phyloP scores from a whole-genome alignment of 2,888 invertebrate species.

The Tiphia femorata region DNA sequence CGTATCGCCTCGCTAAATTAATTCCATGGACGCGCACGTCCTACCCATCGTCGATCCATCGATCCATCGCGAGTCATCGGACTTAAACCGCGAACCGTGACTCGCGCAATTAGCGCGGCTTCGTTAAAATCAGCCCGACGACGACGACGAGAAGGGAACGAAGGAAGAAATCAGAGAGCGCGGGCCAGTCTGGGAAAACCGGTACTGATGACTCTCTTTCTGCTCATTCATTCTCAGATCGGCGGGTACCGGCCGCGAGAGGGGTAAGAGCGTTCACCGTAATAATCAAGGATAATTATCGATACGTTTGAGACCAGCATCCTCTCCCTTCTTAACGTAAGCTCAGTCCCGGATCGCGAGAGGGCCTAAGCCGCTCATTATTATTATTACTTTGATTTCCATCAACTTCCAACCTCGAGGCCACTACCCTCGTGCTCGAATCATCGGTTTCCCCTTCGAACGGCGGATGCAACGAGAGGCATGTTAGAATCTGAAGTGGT shows the following conservation, averaged over 20 bases:
- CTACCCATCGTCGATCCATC: conserved; percentile 13
- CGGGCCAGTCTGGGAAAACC: not conserved
- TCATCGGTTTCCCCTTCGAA: no score
- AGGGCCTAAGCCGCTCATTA: no score
- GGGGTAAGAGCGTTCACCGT: conserved; percentile 1
- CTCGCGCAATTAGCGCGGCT: conserved; percentile 36
- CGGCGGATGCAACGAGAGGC: no score
- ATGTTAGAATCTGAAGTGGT: no score
- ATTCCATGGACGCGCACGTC: not conserved
- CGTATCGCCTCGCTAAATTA: not conserved
- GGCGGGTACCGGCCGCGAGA: not conserved
- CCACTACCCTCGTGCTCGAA: no score
- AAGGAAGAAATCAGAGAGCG: no score
- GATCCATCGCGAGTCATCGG: conserved; percentile 10
- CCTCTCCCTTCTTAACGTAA: not conserved
- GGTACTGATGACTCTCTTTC: conserved; percentile 22
- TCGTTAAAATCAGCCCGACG: conserved; percentile 27
- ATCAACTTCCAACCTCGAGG: no score
- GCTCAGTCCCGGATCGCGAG: not conserved
- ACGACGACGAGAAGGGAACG: not conserved
- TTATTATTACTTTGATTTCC: no score
- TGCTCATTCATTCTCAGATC: conserved; percentile 4
- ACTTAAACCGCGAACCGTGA: conserved; percentile 19
- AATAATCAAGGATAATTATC: conserved; percentile 20
- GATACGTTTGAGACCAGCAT: not conserved